Evolutionary conservation across 1,140 invertebrate species (phyloP), one percentile per base, ranked within the genome.

Genomic region (Vanessa atalanta): DNA sequence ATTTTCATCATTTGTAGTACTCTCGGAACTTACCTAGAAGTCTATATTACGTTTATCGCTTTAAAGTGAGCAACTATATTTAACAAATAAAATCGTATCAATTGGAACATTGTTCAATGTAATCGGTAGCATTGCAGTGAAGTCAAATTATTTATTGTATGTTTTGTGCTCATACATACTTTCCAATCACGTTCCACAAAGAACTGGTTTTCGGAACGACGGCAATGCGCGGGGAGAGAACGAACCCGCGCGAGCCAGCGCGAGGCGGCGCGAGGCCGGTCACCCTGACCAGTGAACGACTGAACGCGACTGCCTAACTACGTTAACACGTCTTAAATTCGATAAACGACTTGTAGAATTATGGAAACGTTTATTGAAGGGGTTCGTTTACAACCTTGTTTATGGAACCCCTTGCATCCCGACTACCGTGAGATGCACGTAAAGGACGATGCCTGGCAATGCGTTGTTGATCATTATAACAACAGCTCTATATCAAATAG

Each of bases 341-440:
- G 9, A 13, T 15, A 26, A 1, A 23, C 13, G 23, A 60, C 8
- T 43, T 14, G 55, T 60, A 14, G 23, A 60, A n/a, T 26, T 26
- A 92, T 92, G 90, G 85, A 91, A 73, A 67, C 73, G n/a, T 88
- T 92, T 66, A 92, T 92, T 76, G 84, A 88, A 79, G 79, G 80
- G 11, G 88, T 92, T 8, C 83, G 89, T 15, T 73, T 79, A 14
- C 83, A 90, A 16, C 89, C 87, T 2, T 90, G 88, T 70, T 70
- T 92, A 12, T 92, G 90, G 90, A 90, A 92, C 70, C 90, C 90
- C 1, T 74, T 84, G n/a, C 86, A 90, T 70, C 85, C 84, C 7
- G 87, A 92, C 66, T 91, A 92, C 63, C 81, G 88, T 2, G 88
- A 92, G 72, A 81, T 83, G 73, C 81, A 83, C 61, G 79, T 84